These are phyloP conservation scores for Melanargia galathea DNA, from an alignment of 2,888 invertebrate genomes.

Conservation along the genomic window DNA sequence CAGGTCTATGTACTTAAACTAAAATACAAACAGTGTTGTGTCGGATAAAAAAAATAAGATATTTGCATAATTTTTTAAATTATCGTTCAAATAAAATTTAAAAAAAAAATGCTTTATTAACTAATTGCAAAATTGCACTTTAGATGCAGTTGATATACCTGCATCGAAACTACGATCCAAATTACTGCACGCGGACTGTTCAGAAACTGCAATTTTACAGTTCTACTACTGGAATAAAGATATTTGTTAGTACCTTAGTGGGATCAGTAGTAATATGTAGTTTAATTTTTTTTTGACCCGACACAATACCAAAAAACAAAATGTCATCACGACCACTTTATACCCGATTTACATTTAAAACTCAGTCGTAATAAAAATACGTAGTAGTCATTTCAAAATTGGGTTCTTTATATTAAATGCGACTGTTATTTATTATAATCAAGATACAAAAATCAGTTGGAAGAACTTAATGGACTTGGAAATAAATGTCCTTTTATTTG, in stretches of 20 bases:
- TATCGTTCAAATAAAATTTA: neutral
- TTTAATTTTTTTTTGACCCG: neutral
- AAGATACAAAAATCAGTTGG: neutral
- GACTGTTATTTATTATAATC: neutral
- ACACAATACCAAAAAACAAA: neutral
- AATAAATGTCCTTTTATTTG: too few relatives aligned
- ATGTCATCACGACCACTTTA: neutral
- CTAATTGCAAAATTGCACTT: too few relatives aligned
- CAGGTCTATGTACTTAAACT: neutral
- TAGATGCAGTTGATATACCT: too few relatives aligned
- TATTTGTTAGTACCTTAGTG: too few relatives aligned
- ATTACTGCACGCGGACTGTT: too few relatives aligned
- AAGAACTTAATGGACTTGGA: too few relatives aligned
- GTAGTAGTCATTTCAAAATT: neutral
- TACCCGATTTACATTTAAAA: conserved; percentile 5
- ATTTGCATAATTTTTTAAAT: neutral
- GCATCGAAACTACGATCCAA: too few relatives aligned
- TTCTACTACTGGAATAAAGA: too few relatives aligned
- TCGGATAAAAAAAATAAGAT: neutral
- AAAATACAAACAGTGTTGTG: neutral
- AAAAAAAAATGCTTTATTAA: too few relatives aligned
- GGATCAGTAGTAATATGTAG: too few relatives aligned
- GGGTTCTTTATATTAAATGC: neutral
- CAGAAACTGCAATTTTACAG: neutral
- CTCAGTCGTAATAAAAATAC: conserved; percentile 12